phyloP scores from a whole-genome alignment of 2,888 invertebrate genomes.

The Tinea trinotella region DNA sequence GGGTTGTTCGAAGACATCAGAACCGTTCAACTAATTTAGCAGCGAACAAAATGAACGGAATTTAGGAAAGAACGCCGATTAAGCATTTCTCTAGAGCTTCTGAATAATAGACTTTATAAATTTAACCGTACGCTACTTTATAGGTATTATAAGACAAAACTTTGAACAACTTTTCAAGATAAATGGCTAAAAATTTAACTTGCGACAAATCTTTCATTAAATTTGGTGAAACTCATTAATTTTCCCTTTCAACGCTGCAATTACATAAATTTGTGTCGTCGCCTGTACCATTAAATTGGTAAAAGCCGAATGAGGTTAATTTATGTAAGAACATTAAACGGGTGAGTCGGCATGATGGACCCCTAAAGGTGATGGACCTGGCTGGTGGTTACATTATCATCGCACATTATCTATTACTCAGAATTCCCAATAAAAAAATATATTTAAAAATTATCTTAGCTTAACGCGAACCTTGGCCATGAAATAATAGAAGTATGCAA shows the following conservation, averaged over 20 bases:
- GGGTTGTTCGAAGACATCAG: background rate
- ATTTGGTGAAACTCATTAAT: constrained; percentile 37
- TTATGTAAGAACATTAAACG: constrained; percentile 43
- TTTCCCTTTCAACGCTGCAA: constrained; percentile 41
- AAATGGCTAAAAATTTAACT: constrained; percentile 11
- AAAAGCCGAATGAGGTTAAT: constrained; percentile 29
- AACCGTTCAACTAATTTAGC: background rate
- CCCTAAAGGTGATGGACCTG: too few species aligned
- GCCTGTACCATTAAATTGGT: constrained; percentile 30
- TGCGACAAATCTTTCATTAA: constrained; percentile 18
- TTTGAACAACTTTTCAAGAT: background rate
- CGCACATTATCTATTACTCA: too few species aligned
- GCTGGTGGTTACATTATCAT: too few species aligned
- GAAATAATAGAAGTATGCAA: too few species aligned
- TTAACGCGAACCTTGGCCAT: too few species aligned
- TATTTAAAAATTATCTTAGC: too few species aligned
- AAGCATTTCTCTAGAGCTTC: background rate
- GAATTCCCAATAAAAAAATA: too few species aligned
- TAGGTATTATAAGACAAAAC: constrained; percentile 4
- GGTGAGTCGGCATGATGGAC: background rate
- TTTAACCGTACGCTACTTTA: background rate
- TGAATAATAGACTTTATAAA: constrained; percentile 5
- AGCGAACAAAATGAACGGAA: background rate
- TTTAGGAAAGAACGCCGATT: background rate
- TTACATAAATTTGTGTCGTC: constrained; percentile 47